phyloP scores from a whole-genome alignment of 2,797 vertebrate species.

The Poecile montanus region DNA sequence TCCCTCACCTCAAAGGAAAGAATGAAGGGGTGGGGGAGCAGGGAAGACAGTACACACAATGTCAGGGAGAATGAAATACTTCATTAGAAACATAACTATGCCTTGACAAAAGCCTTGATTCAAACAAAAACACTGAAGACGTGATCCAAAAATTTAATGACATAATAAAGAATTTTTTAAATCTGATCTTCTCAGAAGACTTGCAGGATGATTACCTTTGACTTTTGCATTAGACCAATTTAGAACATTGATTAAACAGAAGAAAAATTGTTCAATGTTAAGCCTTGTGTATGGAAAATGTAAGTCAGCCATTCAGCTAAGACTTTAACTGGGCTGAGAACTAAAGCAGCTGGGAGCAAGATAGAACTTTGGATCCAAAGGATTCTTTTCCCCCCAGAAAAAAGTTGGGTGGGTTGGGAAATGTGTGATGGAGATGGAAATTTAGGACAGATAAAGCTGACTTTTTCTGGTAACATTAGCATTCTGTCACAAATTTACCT shows the following conservation, averaged over 20 bases:
- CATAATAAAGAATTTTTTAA: not conserved
- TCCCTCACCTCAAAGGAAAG: not conserved
- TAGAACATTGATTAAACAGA: not conserved
- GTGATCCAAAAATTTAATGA: not conserved
- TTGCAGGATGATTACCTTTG: not conserved
- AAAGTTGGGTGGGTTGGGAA: not conserved
- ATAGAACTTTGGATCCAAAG: not conserved
- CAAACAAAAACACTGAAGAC: not conserved
- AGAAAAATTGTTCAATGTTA: not conserved
- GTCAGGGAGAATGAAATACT: not conserved
- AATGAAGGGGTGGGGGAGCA: rapidly evolving
- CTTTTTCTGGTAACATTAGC: not conserved
- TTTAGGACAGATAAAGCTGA: not conserved
- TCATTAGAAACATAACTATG: not conserved
- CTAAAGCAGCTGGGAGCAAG: not conserved
- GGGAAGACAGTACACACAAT: not conserved
- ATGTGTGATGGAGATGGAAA: not conserved
- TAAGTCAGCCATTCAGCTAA: not conserved
- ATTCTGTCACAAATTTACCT: not conserved
- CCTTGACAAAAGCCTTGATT: not conserved
- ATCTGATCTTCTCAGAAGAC: not conserved
- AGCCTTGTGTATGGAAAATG: rapidly evolving
- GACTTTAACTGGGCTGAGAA: not conserved
- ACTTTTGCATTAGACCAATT: not conserved
- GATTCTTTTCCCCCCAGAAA: too few species aligned